Base-by-base conservation (phyloP, 2,888 invertebrate genomes). In the Erannis defoliaria region DNA sequence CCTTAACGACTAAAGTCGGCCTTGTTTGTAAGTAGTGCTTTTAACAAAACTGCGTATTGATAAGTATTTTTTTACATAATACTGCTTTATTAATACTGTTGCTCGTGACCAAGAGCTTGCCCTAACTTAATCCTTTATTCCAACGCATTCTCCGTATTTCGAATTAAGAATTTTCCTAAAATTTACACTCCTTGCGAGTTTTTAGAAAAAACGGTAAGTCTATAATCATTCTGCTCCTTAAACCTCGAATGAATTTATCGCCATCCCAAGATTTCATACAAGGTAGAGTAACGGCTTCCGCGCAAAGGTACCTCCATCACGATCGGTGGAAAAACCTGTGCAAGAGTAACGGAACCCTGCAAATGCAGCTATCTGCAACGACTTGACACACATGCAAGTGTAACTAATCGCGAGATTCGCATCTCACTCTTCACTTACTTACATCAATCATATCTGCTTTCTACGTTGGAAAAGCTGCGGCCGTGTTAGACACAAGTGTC, bases 251-350 rank as follows among this genome's bases (percentile, higher is more conserved):
- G 31, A 48, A 46, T 38, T 38, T 14, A 18, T 31, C 57, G 18
- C 42, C 16, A 38, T 57, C 80, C 82, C n/a, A n/a, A 86, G 82
- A 78, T 78, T 70, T 64, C 72, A 71, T 48, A 74, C 71, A 77
- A 75, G 81, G 80, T 81, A 84, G 81, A 84, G 80, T 89, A 89
- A 89, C 89, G 86, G 88, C 82, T 77, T 70, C 74, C 66, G 76
- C 65, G 66, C 69, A 66, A 66, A 50, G 62, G 63, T 66, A 74
- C 68, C 64, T 68, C 70, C 80, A 80, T 81, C 80, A 77, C 80
- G 78, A 82, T 79, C 84, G 83, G 82, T 73, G 76, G 82, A 87
- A 89, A 89, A 88, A 88, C 80, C 78, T 81, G 78, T 77, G 79
- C 77, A 46, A 64, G 68, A 70, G 71, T 88, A 86, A 85, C 87